Percentiles rank a stretch among this genome's conserved stretches.
Evolutionary conservation across 2,113 vertebrate genomes (phyloP).

Genomic region (Merops nubicus): DNA sequence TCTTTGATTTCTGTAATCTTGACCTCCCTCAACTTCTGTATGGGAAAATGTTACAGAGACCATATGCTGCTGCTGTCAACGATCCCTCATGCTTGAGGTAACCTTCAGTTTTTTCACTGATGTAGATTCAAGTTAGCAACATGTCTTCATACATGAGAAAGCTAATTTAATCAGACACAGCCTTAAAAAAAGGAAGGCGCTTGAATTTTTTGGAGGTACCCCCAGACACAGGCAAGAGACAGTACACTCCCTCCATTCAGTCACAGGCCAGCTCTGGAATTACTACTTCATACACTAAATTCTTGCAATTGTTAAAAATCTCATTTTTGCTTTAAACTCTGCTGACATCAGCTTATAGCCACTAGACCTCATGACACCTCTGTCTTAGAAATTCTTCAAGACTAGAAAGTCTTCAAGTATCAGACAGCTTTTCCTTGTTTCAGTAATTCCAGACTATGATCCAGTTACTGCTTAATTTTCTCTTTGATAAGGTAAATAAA

Average conservation of each 20-base stretch:
- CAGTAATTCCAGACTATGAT: neutral
- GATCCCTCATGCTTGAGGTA: neutral
- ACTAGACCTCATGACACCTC: neutral
- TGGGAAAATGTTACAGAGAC: neutral
- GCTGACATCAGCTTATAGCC: neutral
- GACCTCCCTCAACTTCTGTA: neutral
- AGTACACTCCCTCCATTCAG: neutral
- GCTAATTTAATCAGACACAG: neutral
- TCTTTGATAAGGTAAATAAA: constrained; percentile 28
- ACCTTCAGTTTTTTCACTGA: neutral
- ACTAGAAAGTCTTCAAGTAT: neutral
- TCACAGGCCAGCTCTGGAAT: neutral
- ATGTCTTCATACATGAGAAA: neutral
- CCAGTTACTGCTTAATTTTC: neutral
- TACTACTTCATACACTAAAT: neutral
- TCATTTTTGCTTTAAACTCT: constrained; percentile 2
- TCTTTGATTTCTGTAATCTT: neutral
- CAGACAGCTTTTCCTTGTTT: neutral
- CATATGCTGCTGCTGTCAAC: neutral
- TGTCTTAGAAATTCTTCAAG: too few species aligned
- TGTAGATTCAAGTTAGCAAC: neutral
- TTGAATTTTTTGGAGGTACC: neutral
- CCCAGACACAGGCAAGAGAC: rapidly evolving
- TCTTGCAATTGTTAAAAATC: neutral
- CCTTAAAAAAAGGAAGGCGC: neutral